These are phyloP conservation scores for Tinamus major DNA, from an alignment of 2,797 vertebrate species.

Conservation along the genomic window DNA sequence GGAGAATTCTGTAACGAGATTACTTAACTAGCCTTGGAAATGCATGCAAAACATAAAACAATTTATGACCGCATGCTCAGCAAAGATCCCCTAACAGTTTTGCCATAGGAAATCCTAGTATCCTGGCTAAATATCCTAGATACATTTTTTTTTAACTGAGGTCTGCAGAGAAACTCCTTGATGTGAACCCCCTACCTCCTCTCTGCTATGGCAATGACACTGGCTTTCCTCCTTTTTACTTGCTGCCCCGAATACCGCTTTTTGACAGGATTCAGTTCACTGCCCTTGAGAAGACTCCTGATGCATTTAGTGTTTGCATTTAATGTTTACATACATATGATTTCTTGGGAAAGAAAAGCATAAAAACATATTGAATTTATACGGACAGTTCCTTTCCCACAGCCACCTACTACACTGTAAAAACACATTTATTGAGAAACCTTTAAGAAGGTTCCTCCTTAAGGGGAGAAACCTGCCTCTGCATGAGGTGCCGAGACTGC, in stretches of 20 bases:
- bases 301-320: not conserved
- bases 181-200: not conserved
- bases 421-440: not conserved
- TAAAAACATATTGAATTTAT: not conserved
- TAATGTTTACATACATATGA: rapidly evolving
- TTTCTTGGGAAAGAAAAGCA: not conserved
- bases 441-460: not conserved
- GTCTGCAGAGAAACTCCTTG: not conserved
- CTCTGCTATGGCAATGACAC: not conserved
- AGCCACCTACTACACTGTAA: not conserved
- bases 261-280: not conserved
- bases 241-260: not conserved
- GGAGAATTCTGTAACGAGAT: not conserved
- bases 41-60: not conserved
- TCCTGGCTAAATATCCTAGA: not conserved
- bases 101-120: not conserved
- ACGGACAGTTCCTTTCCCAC: rapidly evolving
- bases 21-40: not conserved
- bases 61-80: not conserved
- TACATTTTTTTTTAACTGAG: not conserved
- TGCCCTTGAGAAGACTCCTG: not conserved
- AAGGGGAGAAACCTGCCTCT: not conserved
- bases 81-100: not conserved
- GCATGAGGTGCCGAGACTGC: no score
- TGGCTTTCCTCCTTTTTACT: not conserved